Conservation (phyloP, 2,888 invertebrate species). For the Drosophila buzzatii region DNA sequence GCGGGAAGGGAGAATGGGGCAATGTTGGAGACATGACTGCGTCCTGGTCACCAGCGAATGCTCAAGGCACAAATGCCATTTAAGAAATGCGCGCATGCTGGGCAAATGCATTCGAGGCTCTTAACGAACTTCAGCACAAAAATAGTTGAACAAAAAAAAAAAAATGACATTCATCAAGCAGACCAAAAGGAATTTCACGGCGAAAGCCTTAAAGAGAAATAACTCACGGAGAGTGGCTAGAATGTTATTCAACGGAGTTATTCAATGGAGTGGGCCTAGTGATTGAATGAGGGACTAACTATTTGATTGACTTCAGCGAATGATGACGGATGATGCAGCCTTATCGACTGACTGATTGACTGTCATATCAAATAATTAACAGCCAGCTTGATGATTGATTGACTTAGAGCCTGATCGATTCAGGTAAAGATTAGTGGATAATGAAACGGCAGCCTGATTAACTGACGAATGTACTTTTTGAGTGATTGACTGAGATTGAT, state of each 20-base stretch:
- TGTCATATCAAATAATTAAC: too few relatives aligned
- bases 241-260: not conserved
- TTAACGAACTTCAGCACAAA: constrained; percentile 6
- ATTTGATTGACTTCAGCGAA: not conserved
- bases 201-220: not conserved
- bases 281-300: not conserved
- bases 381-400: too few relatives aligned
- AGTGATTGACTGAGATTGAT: not conserved
- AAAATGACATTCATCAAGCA: constrained; percentile 9
- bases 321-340: not conserved
- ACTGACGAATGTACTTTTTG: not conserved
- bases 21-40: not conserved
- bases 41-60: constrained; percentile 41
- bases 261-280: not conserved
- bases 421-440: not conserved
- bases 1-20: not conserved
- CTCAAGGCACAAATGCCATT: constrained; percentile 35
- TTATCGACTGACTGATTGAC: too few relatives aligned
- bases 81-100: constrained; percentile 21
- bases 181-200: constrained; percentile 5
- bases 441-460: not conserved
- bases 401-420: too few relatives aligned
- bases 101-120: constrained; percentile 36
- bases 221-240: too few relatives aligned
- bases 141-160: not conserved